Evolutionary conservation across 2,888 invertebrate species (phyloP).

Genomic region (Tinea trinotella): DNA sequence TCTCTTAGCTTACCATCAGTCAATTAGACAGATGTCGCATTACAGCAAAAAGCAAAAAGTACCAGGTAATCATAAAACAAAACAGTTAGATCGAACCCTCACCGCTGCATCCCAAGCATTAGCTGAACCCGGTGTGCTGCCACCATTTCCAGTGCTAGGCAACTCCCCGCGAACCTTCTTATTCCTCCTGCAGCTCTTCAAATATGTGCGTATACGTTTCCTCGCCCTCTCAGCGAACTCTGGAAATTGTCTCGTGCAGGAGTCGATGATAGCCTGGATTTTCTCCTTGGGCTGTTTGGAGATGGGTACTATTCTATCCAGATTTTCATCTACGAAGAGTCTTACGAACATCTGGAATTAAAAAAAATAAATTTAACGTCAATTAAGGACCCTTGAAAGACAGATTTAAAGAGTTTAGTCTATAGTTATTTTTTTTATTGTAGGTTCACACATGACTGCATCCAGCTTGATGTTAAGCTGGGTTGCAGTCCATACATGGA

Average conservation of each 20-base stretch:
- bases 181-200: conserved; percentile 95
- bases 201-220: conserved; percentile 94
- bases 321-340: conserved; percentile 95
- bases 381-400: too few relatives aligned
- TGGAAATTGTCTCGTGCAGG: conserved; percentile 96
- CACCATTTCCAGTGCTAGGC: conserved; percentile 47
- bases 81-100: conserved; percentile 65
- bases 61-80: conserved; percentile 1
- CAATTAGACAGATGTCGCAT: too few relatives aligned
- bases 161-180: conserved; percentile 90
- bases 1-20: too few relatives aligned
- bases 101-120: conserved; percentile 88
- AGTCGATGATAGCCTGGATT: conserved; percentile 97
- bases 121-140: conserved; percentile 61
- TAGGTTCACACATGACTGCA: too few relatives aligned
- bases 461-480: too few relatives aligned
- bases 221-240: conserved; percentile 96
- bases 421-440: too few relatives aligned
- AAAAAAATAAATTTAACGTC: neutral
- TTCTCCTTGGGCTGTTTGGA: conserved; percentile 98
- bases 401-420: too few relatives aligned
- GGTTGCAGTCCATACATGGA: too few relatives aligned
- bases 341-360: conserved; percentile 94
- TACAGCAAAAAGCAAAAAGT: too few relatives aligned
- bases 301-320: conserved; percentile 96